Evolutionary conservation across 2,113 vertebrate species (phyloP), one percentile per base, ranked within the genome.

Genomic region (Chrysemys picta): DNA sequence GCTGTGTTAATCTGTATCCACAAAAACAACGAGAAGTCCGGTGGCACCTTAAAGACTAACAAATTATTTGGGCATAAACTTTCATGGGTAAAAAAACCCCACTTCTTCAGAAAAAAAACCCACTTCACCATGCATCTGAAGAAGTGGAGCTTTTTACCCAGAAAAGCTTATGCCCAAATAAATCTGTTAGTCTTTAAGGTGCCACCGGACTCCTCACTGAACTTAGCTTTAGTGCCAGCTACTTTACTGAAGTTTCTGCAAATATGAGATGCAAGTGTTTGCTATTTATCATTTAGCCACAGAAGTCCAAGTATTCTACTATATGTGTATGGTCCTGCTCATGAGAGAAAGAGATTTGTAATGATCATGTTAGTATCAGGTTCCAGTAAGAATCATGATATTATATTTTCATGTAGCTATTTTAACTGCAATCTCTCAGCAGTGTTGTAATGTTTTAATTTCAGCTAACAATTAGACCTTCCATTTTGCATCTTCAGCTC

Each of bases 271-370:
- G 94, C 80, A 94, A 95, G 91, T 88, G 82, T 38, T 50, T 89
- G 6, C 65, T 81, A 95, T 96, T 96, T 91, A 87, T 94, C 90
- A 95, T 89, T 93, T 94, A 89, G 75, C 94, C 92, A 88, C 81
- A 92, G 56, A 91, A 45, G 38, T 90, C 92, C 27, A 56, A 89
- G n/a, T 72, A 49, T 84, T 19, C 5, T 84, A 57, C 78, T 53
- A 72, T 24, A 81, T 52, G 81, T 52, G 91, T 87, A 65, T 84
- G 57, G n/a, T 88, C 93, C 95, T 8, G 3, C 81, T 87, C 85
- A 88, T 81, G 50, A 92, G 82, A 88, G 53, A 95, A 85, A 92
- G 85, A 57, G 12, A 59, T 31, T 16, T 96, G 91, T 95, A 96
- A 95, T 94, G 95, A 96, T 65, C 79, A 82, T 4, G 16, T 72